Evolutionary conservation across 2,113 vertebrate species (phyloP).

Genomic region (Bubo bubo): DNA sequence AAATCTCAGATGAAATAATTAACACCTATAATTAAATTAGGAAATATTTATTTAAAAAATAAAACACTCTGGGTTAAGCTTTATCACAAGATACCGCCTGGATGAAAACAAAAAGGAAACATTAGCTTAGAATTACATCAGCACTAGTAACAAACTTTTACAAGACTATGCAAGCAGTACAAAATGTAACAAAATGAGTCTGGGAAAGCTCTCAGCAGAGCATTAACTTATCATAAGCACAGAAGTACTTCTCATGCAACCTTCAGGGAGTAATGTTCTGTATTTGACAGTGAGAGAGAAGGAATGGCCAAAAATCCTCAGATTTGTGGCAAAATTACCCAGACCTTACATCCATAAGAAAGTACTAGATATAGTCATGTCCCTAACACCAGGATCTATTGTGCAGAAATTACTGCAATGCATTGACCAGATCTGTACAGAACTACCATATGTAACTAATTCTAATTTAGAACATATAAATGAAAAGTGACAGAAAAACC

Average conservation of each 20-base stretch:
- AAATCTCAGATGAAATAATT: not conserved
- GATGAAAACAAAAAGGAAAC: not conserved
- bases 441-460: not conserved
- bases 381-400: not conserved
- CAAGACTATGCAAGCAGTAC: not conserved
- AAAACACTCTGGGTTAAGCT: not conserved
- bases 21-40: not conserved
- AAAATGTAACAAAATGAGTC: not conserved
- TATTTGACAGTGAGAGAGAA: not conserved
- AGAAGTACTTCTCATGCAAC: not conserved
- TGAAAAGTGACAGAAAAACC: not conserved
- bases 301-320: not conserved
- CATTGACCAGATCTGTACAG: not conserved
- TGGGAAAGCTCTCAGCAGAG: not conserved
- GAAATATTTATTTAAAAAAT: not conserved
- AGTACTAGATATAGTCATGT: not conserved
- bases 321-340: not conserved
- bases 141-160: not conserved
- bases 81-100: not conserved
- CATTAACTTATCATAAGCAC: not conserved
- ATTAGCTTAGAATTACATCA: not conserved
- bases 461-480: not conserved
- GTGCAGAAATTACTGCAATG: not conserved
- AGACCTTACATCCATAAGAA: not conserved
- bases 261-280: not conserved